These are phyloP conservation scores for Anableps anableps DNA, from an alignment of 2,797 vertebrate genomes.

Conservation along the genomic window DNA sequence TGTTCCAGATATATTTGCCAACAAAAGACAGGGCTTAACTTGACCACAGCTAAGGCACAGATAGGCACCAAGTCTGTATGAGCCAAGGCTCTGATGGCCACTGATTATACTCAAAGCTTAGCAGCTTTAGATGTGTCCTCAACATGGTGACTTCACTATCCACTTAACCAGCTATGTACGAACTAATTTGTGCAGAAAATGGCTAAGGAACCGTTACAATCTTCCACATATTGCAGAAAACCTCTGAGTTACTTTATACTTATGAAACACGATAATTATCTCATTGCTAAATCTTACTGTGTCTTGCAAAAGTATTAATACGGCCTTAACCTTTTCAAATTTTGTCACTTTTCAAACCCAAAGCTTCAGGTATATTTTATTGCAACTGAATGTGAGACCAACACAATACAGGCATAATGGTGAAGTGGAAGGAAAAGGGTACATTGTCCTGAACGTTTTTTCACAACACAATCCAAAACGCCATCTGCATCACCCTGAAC, in stretches of 20 bases:
- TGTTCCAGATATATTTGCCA: constrained; percentile 1
- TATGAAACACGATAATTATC: neutral
- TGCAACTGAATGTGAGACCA: neutral
- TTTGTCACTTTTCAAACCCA: neutral
- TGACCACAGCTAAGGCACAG: neutral
- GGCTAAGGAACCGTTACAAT: neutral
- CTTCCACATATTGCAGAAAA: neutral
- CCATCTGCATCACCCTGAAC: neutral
- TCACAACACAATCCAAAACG: neutral
- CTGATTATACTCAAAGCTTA: neutral
- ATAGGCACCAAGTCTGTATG: neutral
- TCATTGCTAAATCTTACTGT: neutral
- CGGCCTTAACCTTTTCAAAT: neutral
- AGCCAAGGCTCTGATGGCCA: too few species aligned
- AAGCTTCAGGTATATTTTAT: neutral
- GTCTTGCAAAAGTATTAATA: neutral
- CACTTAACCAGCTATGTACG: neutral
- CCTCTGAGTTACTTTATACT: neutral
- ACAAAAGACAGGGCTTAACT: neutral
- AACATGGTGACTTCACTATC: neutral
- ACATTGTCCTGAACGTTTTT: neutral
- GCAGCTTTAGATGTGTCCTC: neutral
- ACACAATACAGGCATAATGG: neutral
- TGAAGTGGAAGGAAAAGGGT: neutral
- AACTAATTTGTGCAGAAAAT: neutral